A percentile compares a stretch with the other conserved stretches of the same genome.
Evolutionary conservation across 2,888 invertebrate genomes (phyloP).

Genomic region (Harmothoe impar): DNA sequence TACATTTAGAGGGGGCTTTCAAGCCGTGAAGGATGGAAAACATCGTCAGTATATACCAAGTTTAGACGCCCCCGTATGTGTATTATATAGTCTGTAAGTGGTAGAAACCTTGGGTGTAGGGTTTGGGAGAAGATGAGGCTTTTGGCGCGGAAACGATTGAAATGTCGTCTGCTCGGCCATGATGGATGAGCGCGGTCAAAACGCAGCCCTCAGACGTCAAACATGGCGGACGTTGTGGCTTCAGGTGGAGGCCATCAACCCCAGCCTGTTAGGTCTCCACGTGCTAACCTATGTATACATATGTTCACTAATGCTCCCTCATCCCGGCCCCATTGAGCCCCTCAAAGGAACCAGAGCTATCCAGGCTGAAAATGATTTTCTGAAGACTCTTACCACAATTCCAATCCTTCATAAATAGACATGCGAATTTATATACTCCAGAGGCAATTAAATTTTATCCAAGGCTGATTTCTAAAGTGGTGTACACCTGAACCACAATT

Average conservation of each 20-base stretch:
- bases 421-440: too few species aligned
- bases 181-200: conserved; percentile 2
- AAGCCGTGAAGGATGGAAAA: conserved; percentile 2
- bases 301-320: not conserved
- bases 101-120: not conserved
- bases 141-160: not conserved
- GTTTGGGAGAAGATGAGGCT: not conserved
- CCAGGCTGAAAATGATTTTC: not conserved
- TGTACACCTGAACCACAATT: too few species aligned
- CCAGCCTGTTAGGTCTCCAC: not conserved
- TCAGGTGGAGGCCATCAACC: not conserved
- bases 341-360: not conserved
- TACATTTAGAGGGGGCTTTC: not conserved
- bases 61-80: not conserved
- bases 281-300: not conserved
- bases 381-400: too few species aligned
- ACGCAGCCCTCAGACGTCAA: not conserved
- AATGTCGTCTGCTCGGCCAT: not conserved
- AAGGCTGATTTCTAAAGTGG: too few species aligned
- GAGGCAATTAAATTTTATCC: too few species aligned
- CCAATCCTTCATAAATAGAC: too few species aligned
- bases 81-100: not conserved
- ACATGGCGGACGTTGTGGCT: not conserved
- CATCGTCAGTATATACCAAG: not conserved
- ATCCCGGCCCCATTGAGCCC: not conserved